These are phyloP conservation scores for Platycheirus rosarum DNA, from an alignment of 2,888 invertebrate genomes.

Conservation along the genomic window DNA sequence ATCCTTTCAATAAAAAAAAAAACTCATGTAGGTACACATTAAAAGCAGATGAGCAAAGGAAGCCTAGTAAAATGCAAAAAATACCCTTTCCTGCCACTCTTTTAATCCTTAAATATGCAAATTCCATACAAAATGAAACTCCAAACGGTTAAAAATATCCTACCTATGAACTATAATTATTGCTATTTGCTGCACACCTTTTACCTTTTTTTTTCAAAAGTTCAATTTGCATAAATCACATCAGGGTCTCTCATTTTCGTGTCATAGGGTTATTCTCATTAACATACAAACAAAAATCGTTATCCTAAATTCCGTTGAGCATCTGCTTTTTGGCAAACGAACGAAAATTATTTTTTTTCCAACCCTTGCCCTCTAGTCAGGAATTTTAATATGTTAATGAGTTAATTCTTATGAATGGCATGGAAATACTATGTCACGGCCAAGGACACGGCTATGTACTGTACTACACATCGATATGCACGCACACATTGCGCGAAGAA, in stretches of 20 bases:
- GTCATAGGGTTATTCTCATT: constrained; percentile 62
- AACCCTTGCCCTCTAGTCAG: constrained; percentile 58
- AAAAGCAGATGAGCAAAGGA: constrained; percentile 58
- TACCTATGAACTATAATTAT: constrained; percentile 34
- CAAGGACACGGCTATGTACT: constrained; percentile 57
- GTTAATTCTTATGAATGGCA: constrained; percentile 67
- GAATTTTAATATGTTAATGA: constrained; percentile 72
- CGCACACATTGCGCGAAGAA: constrained; percentile 53
- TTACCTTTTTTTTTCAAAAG: neutral
- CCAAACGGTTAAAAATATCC: neutral
- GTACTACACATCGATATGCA: constrained; percentile 45
- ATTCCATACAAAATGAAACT: constrained; percentile 7
- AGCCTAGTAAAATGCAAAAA: constrained; percentile 21
- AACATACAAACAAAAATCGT: constrained; percentile 46
- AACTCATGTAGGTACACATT: constrained; percentile 6
- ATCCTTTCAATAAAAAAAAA: constrained; percentile 20
- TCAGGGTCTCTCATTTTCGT: constrained; percentile 18
- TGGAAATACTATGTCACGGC: constrained; percentile 69
- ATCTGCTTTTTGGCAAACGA: constrained; percentile 64
- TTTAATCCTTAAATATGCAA: constrained; percentile 69
- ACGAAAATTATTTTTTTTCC: constrained; percentile 17
- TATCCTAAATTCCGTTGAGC: constrained; percentile 66
- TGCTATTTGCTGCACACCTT: constrained; percentile 66
- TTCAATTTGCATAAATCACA: constrained; percentile 69
- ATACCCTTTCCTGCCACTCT: constrained; percentile 17